Conservation (phyloP, 2,797 vertebrate genomes). For the Sebastes trivittatus region DNA sequence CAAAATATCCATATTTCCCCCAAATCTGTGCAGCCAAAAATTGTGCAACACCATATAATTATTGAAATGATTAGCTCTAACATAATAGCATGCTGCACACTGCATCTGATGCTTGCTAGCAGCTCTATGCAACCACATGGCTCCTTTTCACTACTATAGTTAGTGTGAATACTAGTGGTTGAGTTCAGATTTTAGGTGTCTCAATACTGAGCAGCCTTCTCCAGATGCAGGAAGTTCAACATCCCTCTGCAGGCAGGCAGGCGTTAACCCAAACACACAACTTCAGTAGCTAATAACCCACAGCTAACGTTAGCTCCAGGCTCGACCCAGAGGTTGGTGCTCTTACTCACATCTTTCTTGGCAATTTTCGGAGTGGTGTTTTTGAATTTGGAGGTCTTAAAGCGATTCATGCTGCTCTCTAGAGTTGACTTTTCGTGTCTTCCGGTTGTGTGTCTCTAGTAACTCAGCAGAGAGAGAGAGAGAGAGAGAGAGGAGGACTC, state of each 20-base stretch:
- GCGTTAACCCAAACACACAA: conserved; percentile 54
- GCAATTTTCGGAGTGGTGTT: conserved; percentile 89
- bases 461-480: conserved; percentile 15
- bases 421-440: conserved; percentile 72
- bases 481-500: background rate
- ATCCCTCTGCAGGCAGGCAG: conserved; percentile 59
- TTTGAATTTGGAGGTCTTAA: conserved; percentile 93
- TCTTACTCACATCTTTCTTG: conserved; percentile 90
- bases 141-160: background rate
- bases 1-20: background rate
- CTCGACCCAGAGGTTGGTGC: background rate
- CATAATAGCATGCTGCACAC: background rate
- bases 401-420: conserved; percentile 89
- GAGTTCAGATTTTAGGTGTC: background rate
- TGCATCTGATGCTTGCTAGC: conserved; percentile 21
- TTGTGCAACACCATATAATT: background rate
- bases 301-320: conserved; percentile 46
- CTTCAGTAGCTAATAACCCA: conserved; percentile 35
- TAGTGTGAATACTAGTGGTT: background rate
- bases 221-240: conserved; percentile 80
- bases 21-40: background rate
- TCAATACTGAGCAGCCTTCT: conserved; percentile 22
- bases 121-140: conserved; percentile 35
- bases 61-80: background rate
- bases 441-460: conserved; percentile 77